Conservation (phyloP, 2,888 invertebrate genomes). For the Adela reaumurella region DNA sequence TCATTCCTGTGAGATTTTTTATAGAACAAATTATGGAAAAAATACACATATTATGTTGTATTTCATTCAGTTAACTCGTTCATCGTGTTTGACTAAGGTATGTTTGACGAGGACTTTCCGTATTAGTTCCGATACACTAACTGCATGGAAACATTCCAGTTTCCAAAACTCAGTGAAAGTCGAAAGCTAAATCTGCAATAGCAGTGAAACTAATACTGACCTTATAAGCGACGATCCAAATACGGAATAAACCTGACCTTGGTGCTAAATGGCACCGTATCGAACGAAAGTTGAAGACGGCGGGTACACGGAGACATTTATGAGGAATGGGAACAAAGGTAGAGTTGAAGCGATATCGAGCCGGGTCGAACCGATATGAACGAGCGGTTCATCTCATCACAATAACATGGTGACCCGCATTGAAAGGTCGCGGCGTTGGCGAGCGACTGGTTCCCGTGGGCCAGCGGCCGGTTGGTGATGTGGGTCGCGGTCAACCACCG, state of each 20-base stretch:
- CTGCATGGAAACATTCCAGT: too few species aligned
- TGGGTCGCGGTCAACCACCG: neutral
- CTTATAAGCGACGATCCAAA: neutral
- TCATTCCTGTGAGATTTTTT: too few species aligned
- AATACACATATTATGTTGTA: too few species aligned
- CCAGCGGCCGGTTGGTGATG: neutral
- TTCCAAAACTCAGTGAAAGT: too few species aligned
- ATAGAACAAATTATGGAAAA: too few species aligned
- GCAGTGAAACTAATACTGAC: neutral
- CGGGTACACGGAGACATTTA: neutral
- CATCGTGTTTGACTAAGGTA: too few species aligned
- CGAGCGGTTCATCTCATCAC: constrained; percentile 18
- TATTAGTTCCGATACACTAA: too few species aligned
- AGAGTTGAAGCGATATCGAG: neutral
- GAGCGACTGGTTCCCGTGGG: constrained; percentile 10
- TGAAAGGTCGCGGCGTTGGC: constrained; percentile 30
- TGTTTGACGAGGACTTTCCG: too few species aligned
- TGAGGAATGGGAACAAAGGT: neutral
- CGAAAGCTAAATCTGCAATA: too few species aligned
- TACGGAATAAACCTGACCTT: neutral
- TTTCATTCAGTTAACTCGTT: too few species aligned
- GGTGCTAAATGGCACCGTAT: neutral
- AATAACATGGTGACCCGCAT: constrained; percentile 34
- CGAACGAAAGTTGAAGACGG: neutral
- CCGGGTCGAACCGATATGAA: neutral